These are phyloP conservation scores for Tupaia chinensis DNA, from an alignment of 2,113 vertebrate genomes.

Conservation along the genomic window DNA sequence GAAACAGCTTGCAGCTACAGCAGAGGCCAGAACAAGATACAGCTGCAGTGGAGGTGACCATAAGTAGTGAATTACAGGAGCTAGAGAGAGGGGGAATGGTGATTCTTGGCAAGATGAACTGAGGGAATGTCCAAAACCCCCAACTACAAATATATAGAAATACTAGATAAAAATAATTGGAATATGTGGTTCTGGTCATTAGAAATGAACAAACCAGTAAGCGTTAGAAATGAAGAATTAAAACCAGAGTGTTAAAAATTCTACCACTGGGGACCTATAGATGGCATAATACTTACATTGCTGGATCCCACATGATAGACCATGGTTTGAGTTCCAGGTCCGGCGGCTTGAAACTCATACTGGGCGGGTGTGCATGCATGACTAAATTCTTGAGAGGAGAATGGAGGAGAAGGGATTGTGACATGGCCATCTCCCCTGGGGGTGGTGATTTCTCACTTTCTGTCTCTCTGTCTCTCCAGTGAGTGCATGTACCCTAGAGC, in stretches of 20 bases:
- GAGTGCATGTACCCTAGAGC: too few relatives aligned
- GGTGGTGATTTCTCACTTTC: too few relatives aligned
- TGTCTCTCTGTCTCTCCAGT: too few relatives aligned
- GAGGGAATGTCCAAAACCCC: background rate
- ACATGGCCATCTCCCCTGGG: too few relatives aligned
- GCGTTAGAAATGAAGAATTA: background rate
- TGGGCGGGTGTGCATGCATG: too few relatives aligned
- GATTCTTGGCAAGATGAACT: background rate
- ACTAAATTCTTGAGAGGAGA: too few relatives aligned
- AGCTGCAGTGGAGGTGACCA: rapidly evolving
- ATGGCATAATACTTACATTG: too few relatives aligned
- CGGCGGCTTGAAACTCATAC: too few relatives aligned
- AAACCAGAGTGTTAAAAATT: background rate
- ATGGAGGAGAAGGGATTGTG: too few relatives aligned
- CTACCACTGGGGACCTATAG: too few relatives aligned
- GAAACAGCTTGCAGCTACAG: background rate
- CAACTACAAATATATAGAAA: background rate
- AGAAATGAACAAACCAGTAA: background rate
- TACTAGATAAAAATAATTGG: background rate
- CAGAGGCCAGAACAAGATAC: background rate
- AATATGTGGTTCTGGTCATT: background rate
- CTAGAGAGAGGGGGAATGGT: rapidly evolving
- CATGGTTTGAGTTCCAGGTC: too few relatives aligned
- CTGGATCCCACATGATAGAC: too few relatives aligned
- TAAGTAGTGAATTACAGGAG: background rate